Percentiles rank a stretch among this genome's conserved stretches.
Evolutionary conservation across 2,797 vertebrate genomes (phyloP).

Genomic region (Macroramphosus scolopax): DNA sequence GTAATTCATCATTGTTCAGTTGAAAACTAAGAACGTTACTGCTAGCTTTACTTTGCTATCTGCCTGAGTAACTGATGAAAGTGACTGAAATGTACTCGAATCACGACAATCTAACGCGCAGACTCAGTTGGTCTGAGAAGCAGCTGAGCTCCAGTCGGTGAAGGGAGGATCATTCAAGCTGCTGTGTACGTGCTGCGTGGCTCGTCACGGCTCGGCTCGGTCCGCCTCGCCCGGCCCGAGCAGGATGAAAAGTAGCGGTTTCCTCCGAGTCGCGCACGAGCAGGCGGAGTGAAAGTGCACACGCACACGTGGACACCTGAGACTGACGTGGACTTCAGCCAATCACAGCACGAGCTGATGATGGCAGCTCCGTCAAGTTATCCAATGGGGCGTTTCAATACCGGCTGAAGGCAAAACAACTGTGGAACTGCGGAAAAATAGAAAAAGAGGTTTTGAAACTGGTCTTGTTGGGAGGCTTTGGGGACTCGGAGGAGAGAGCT

Average conservation of each 20-base stretch:
- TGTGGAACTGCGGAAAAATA: conserved; percentile 17
- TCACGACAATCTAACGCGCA: too few species aligned
- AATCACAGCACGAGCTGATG: conserved; percentile 42
- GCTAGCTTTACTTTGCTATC: too few species aligned
- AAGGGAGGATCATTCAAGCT: conserved; percentile 1
- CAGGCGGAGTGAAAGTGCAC: conserved; percentile 74
- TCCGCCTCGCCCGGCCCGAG: not conserved
- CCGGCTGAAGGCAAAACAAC: not conserved
- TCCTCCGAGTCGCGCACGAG: conserved; percentile 2
- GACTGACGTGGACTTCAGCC: conserved; percentile 57
- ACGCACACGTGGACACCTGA: conserved; percentile 79
- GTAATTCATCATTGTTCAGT: too few species aligned
- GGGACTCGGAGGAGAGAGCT: not conserved
- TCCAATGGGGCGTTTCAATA: conserved; percentile 58
- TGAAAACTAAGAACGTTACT: too few species aligned
- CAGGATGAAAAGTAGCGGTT: conserved; percentile 40
- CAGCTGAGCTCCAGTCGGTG: not conserved
- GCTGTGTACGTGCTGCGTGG: conserved; percentile 50
- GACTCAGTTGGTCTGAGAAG: too few species aligned
- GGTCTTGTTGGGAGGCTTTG: conserved; percentile 13
- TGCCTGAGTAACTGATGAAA: too few species aligned
- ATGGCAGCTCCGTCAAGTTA: not conserved
- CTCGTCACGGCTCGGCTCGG: conserved; percentile 21
- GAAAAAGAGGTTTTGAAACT: conserved; percentile 31
- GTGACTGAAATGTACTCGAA: too few species aligned